Evolutionary conservation across 2,113 vertebrate species (phyloP).

Genomic region (Fregetta grallaria): DNA sequence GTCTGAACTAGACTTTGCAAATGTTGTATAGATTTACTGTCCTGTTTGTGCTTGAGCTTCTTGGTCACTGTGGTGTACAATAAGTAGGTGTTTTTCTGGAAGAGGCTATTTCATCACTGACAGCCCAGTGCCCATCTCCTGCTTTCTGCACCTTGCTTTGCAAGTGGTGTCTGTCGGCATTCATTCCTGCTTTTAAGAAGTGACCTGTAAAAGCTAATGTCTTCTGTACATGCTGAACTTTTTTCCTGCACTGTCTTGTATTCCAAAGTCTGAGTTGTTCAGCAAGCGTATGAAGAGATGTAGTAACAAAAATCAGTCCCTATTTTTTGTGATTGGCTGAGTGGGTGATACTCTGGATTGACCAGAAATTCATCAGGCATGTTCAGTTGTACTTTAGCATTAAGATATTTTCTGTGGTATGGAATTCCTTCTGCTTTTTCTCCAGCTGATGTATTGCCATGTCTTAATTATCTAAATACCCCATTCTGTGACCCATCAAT

Average conservation of each 20-base stretch:
- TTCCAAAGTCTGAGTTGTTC: not conserved
- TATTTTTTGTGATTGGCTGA: not conserved
- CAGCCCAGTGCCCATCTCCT: not conserved
- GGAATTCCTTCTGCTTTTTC: not conserved
- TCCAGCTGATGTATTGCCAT: not conserved
- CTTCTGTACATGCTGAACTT: not conserved
- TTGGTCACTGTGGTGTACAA: not conserved
- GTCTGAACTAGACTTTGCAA: not conserved
- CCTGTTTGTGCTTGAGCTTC: not conserved
- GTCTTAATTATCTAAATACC: not conserved
- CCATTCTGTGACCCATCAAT: not conserved
- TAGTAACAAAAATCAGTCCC: not conserved
- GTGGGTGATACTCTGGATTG: not conserved
- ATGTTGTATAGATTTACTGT: not conserved
- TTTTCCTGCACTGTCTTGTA: not conserved
- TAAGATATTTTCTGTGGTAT: not conserved
- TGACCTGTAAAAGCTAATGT: not conserved
- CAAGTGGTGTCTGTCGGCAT: not conserved
- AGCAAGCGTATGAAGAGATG: not conserved
- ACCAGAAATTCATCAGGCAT: not conserved
- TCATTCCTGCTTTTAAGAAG: not conserved
- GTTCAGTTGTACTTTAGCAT: not conserved
- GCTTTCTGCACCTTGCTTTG: not conserved
- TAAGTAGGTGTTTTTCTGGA: not conserved
- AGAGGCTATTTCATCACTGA: not conserved